Evolutionary conservation across 2,797 vertebrate genomes (phyloP).

Genomic region (Ibycter americanus): DNA sequence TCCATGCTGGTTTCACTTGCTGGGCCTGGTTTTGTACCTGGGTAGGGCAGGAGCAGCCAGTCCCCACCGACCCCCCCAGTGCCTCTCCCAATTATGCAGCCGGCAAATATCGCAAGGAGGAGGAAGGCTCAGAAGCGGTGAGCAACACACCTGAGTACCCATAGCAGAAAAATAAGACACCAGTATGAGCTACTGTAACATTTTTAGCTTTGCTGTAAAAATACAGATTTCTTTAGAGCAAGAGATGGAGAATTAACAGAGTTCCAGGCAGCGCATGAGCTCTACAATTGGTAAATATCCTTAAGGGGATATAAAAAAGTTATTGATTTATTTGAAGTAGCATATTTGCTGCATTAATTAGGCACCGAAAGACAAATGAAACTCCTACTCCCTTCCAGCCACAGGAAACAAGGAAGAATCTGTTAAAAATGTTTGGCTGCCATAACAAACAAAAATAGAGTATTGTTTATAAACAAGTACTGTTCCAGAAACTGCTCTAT

Average conservation of each 20-base stretch:
- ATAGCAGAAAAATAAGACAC: background rate
- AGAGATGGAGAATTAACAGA: background rate
- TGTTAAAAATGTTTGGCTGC: background rate
- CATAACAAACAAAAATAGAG: background rate
- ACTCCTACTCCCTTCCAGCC: background rate
- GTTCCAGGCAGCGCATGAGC: background rate
- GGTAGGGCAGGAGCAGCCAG: background rate
- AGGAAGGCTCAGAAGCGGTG: background rate
- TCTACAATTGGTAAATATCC: background rate
- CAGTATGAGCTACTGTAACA: background rate
- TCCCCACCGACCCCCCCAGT: no score
- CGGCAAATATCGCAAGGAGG: background rate
- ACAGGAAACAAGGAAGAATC: background rate
- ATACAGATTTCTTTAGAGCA: background rate
- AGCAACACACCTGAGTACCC: background rate
- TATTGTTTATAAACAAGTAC: background rate
- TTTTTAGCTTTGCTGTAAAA: background rate
- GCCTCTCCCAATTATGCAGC: background rate
- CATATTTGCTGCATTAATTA: background rate
- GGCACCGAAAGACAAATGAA: background rate
- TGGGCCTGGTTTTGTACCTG: accelerated
- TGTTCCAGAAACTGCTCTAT: background rate
- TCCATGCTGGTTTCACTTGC: background rate
- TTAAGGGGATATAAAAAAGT: background rate
- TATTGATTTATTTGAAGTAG: background rate